Conservation (phyloP, 2,888 invertebrate species). For the Ashinkailepas kermadecensis region DNA sequence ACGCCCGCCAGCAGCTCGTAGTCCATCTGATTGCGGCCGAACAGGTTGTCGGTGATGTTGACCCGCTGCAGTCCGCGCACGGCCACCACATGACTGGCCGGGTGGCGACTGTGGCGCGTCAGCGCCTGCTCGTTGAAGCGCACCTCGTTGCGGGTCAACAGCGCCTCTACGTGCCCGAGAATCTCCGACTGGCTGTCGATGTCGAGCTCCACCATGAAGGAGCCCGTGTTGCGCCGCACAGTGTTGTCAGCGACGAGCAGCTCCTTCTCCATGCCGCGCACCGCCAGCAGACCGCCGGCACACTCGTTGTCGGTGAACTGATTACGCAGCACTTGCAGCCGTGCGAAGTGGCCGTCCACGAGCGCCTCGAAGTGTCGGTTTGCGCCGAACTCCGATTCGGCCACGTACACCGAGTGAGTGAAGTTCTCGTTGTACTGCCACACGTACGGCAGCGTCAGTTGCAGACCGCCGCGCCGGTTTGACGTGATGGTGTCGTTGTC, state of each 20-base stretch:
- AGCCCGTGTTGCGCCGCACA: conserved; percentile 70
- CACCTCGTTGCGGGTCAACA: conserved; percentile 68
- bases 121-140: conserved; percentile 51
- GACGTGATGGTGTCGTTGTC: conserved; percentile 78
- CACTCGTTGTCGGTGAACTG: conserved; percentile 78
- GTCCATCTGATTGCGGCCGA: conserved; percentile 66
- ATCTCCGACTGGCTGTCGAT: conserved; percentile 91
- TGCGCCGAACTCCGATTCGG: conserved; percentile 76
- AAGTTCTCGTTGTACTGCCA: conserved; percentile 93
- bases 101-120: conserved; percentile 35
- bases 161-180: conserved; percentile 71
- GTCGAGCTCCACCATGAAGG: conserved; percentile 75
- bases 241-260: conserved; percentile 72
- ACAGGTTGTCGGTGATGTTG: conserved; percentile 76
- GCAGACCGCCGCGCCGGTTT: conserved; percentile 78
- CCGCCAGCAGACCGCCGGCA: conserved; percentile 64
- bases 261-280: conserved; percentile 95
- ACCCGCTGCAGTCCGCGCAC: conserved; percentile 93
- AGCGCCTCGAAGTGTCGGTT: conserved; percentile 77
- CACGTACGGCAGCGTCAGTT: conserved; percentile 82
- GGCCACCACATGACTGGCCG: conserved; percentile 76
- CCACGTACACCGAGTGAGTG: conserved; percentile 79
- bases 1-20: conserved; percentile 86
- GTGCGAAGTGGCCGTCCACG: conserved; percentile 89
- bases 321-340: conserved; percentile 77